Percentiles rank a stretch among this genome's conserved stretches.
phyloP scores from a whole-genome alignment of 2,888 invertebrate species.

The Iphiclides podalirius region DNA sequence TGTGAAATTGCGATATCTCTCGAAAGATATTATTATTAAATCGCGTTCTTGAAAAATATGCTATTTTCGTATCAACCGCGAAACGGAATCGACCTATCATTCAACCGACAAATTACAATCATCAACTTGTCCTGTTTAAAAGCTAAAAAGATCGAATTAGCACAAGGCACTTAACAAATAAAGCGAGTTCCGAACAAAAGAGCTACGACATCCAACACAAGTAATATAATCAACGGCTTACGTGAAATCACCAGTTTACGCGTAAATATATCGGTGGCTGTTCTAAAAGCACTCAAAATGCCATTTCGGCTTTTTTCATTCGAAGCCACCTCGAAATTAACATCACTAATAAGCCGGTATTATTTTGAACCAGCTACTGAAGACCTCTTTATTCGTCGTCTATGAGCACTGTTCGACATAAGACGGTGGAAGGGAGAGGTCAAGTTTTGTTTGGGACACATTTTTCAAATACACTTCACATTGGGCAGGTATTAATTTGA shows the following conservation, averaged over 20 bases:
- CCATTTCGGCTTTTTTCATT: constrained; percentile 52
- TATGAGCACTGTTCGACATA: background rate
- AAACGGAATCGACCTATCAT: background rate
- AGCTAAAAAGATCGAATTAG: constrained; percentile 9
- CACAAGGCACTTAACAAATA: constrained; percentile 10
- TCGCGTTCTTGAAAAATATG: no score
- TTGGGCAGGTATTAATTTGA: constrained; percentile 75
- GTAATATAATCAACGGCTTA: constrained; percentile 21
- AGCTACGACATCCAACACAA: constrained; percentile 9
- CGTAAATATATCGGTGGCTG: constrained; percentile 73
- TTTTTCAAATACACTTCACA: constrained; percentile 59
- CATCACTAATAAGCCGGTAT: constrained; percentile 66
- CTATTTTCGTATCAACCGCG: no score
- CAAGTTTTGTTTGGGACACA: constrained; percentile 38
- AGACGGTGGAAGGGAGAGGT: constrained; percentile 25
- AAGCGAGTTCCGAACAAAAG: constrained; percentile 3
- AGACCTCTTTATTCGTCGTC: constrained; percentile 29
- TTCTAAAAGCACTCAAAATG: constrained; percentile 69
- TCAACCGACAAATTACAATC: constrained; percentile 2
- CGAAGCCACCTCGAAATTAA: constrained; percentile 66
- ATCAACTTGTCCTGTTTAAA: constrained; percentile 11
- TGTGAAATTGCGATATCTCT: no score
- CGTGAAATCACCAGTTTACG: constrained; percentile 52
- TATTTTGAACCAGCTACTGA: constrained; percentile 38
- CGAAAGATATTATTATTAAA: no score